A percentile compares a stretch with the other conserved stretches of the same genome.
phyloP scores from a whole-genome alignment of 1,140 invertebrate genomes.

The Cydia splendana region DNA sequence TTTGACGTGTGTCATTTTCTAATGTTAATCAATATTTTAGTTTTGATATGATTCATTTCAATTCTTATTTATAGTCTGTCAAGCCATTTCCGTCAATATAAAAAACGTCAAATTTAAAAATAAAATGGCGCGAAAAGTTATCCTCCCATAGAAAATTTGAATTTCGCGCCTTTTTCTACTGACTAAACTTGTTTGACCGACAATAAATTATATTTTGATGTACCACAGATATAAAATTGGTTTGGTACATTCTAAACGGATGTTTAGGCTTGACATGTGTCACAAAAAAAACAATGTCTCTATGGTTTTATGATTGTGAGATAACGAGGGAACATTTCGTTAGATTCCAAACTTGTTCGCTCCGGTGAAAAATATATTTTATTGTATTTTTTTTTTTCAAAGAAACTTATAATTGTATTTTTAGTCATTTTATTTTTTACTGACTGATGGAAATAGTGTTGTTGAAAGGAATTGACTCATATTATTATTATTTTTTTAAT shows the following conservation, averaged over 20 bases:
- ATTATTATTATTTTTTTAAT: not conserved
- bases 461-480: not conserved
- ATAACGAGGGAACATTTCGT: not conserved
- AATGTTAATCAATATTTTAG: not conserved
- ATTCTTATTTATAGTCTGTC: not conserved
- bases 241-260: not conserved
- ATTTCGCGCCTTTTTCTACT: no score
- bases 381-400: not conserved
- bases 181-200: not conserved
- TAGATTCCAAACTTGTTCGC: not conserved
- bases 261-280: not conserved
- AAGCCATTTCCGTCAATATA: no score
- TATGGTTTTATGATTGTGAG: conserved; percentile 28
- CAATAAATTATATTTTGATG: no score
- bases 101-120: no score
- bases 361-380: not conserved
- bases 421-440: not conserved
- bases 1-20: no score
- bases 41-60: not conserved
- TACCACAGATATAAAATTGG: not conserved
- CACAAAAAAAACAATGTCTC: conserved; percentile 28
- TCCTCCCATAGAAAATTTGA: no score
- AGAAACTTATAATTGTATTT: not conserved
- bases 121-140: no score
- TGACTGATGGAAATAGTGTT: not conserved